Percentiles rank a stretch among this genome's conserved stretches.
phyloP scores from a whole-genome alignment of 1,140 invertebrate genomes.

The Ditylenchus dipsaci region DNA sequence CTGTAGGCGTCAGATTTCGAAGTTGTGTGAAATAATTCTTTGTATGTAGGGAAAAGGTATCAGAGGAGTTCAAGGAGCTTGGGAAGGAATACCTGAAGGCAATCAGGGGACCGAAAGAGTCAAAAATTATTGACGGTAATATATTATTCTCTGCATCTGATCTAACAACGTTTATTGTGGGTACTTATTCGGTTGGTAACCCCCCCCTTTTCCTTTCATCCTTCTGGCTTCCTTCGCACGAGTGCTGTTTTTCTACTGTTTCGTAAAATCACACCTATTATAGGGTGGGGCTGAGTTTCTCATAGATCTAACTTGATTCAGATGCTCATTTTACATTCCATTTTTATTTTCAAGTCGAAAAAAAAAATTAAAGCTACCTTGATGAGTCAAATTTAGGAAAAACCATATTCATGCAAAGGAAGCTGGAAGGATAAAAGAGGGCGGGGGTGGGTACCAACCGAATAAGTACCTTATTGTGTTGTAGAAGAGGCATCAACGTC shows the following conservation, averaged over 20 bases:
- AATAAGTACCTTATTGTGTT: too few relatives aligned
- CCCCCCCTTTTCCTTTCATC: too few relatives aligned
- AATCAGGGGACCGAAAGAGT: slow-evolving; percentile 44
- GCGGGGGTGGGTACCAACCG: slow-evolving; percentile 20
- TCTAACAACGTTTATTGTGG: background rate
- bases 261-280: too few relatives aligned
- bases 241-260: too few relatives aligned
- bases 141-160: background rate
- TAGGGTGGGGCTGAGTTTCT: too few relatives aligned
- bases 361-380: too few relatives aligned
- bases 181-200: too few relatives aligned
- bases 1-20: slow-evolving; percentile 16
- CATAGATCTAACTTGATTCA: too few relatives aligned
- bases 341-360: too few relatives aligned
- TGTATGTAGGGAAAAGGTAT: slow-evolving; percentile 41
- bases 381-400: slow-evolving; percentile 1
- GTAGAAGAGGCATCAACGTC: slow-evolving; percentile 61
- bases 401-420: too few relatives aligned
- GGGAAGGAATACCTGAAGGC: slow-evolving; percentile 53
- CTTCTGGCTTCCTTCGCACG: too few relatives aligned
- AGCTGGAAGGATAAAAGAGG: slow-evolving; percentile 8
- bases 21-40: slow-evolving; percentile 10
- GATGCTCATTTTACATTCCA: too few relatives aligned
- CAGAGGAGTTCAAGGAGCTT: slow-evolving; percentile 44
- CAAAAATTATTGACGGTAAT: slow-evolving; percentile 27